Conservation (phyloP, 2,113 vertebrate genomes). For the Pholis gunnellus region DNA sequence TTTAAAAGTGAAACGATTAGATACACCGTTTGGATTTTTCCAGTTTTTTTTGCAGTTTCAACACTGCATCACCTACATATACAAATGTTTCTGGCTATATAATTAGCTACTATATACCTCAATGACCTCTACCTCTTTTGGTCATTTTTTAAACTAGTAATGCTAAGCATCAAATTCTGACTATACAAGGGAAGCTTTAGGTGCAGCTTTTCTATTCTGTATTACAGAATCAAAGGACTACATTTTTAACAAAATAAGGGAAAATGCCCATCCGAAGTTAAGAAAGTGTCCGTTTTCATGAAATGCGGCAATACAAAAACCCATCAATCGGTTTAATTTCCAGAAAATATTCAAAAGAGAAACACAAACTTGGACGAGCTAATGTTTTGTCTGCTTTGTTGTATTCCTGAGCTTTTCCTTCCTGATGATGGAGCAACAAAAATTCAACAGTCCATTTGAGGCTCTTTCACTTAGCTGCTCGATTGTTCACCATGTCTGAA, state of each 20-base stretch:
- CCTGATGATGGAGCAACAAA: constrained; percentile 27
- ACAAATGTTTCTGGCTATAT: constrained; percentile 53
- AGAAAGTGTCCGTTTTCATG: background rate
- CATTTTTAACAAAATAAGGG: constrained; percentile 5
- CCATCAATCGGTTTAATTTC: background rate
- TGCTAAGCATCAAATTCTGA: constrained; percentile 1
- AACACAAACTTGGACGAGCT: constrained; percentile 17
- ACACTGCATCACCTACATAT: constrained; percentile 58
- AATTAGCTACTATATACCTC: constrained; percentile 57
- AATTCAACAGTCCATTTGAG: background rate
- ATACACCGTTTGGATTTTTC: constrained; percentile 44
- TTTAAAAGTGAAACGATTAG: constrained; percentile 51
- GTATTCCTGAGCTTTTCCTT: constrained; percentile 49
- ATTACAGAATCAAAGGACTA: constrained; percentile 36
- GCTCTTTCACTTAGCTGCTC: constrained; percentile 46
- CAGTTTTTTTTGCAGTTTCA: constrained; percentile 48
- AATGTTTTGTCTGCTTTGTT: constrained; percentile 29
- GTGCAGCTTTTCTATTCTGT: constrained; percentile 21
- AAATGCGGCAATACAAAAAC: constrained; percentile 24
- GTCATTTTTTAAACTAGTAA: constrained; percentile 27
- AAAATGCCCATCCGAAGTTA: background rate
- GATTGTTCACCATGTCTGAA: constrained; percentile 71
- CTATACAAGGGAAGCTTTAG: background rate
- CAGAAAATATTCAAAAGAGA: background rate
- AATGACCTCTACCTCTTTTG: constrained; percentile 29